These are phyloP conservation scores for Hyla sarda DNA, from an alignment of 2,113 vertebrate genomes.

Conservation along the genomic window DNA sequence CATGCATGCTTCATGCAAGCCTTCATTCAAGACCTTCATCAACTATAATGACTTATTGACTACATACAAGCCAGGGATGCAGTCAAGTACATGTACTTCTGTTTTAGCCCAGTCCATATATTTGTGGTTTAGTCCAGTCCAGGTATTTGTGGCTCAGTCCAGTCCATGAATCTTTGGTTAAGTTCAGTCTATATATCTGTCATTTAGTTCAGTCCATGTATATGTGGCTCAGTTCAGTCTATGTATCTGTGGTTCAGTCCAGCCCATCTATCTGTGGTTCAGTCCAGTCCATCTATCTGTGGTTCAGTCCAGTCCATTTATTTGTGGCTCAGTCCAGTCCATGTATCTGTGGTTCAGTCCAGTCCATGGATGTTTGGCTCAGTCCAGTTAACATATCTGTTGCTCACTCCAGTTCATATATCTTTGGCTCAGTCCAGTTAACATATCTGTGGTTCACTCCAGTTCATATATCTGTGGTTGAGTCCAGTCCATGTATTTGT, in stretches of 20 bases:
- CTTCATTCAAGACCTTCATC: too few species aligned
- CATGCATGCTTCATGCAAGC: too few species aligned
- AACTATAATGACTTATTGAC: too few species aligned
- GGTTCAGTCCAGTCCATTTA: neutral
- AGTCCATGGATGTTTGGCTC: neutral
- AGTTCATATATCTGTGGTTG: neutral
- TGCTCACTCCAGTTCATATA: neutral
- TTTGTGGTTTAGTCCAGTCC: neutral
- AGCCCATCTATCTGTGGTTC: neutral
- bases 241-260: neutral
- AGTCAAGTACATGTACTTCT: neutral
- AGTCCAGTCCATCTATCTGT: neutral
- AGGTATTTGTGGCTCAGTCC: neutral
- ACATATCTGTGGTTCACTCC: neutral
- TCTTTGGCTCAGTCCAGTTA: neutral
- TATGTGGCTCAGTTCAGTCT: neutral
- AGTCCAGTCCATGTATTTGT: neutral
- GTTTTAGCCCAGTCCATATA: neutral
- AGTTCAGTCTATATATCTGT: neutral
- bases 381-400: neutral
- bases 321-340: neutral
- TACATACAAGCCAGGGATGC: neutral
- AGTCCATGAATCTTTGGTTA: neutral
- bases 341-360: neutral
- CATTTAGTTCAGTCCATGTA: neutral